Evolutionary conservation across 2,888 invertebrate genomes (phyloP), one percentile per base, ranked within the genome.

Genomic region (Netelia melanura): DNA sequence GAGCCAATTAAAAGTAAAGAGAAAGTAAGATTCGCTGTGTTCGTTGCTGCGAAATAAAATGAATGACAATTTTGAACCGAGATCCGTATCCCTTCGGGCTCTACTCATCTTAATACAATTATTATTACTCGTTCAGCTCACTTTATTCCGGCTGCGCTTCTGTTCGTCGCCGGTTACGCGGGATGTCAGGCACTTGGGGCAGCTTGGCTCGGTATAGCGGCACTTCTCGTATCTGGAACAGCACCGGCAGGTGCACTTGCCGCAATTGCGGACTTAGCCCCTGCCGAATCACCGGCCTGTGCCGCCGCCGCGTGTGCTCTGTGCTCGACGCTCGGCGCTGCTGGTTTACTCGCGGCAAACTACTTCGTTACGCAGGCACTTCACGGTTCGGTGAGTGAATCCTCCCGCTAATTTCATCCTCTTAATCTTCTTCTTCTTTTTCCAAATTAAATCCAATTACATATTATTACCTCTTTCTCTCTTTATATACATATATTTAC

Each of bases 201-300:
- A 11, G 95, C 95, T 6, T 95, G 95, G 88, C 89, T 96, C 17
- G 95, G 95, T 62, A 95, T 95, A 23, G 95, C 95, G 0, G 95
- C 95, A 17, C 93, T 95, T 54, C 94, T 95, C 1, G 94, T 95
- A 76, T 95, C 95, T 54, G 95, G 95, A 3, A 95, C 95, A 14
- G 95, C 95, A 5, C 95, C 95, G 1, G 95, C 95, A 3, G 95
- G 95, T 2, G 95, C 95, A 9, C 94, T 95, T 68, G 94, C 95
- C 1, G 95, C 95, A 86, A 95, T 95, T 68, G 95, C 96, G 3
- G 95, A 96, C 89, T 95, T 96, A 38, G 95, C 96, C 6, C 95
- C 96, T 38, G 93, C 91, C 48, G 94, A 94, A 90, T 93, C 93
- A 3, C 93, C 93, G 21, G 93, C 93, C 2, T 93, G 94, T 79